Conservation (phyloP, 23 tunicate species). For the Trididemnum clinides region DNA sequence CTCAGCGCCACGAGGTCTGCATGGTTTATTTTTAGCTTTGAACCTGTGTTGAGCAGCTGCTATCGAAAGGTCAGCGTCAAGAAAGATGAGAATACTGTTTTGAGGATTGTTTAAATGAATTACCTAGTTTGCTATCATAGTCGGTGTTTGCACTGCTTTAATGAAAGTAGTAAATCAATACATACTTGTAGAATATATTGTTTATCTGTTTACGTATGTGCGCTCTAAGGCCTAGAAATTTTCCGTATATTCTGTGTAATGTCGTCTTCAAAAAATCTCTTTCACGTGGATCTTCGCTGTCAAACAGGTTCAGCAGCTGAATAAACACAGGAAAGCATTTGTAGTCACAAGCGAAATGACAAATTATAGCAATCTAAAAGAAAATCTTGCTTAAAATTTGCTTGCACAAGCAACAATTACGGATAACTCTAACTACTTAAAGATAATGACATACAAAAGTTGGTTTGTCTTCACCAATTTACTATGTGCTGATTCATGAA, state of each 20-base stretch:
- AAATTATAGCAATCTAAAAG: too few species aligned
- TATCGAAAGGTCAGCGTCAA: too few species aligned
- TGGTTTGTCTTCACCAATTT: too few species aligned
- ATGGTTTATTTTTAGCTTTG: too few species aligned
- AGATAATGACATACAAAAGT: too few species aligned
- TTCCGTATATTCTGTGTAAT: constrained; percentile 97
- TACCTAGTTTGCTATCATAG: neutral
- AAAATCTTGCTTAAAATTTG: too few species aligned
- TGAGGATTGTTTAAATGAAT: neutral
- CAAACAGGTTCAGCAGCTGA: constrained; percentile 92
- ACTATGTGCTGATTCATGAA: too few species aligned
- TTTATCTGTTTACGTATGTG: constrained; percentile 97
- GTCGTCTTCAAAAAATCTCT: constrained; percentile 97
- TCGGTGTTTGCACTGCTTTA: neutral
- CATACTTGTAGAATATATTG: constrained; percentile 96
- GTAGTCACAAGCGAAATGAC: too few species aligned
- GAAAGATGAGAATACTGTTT: neutral
- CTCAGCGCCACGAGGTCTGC: too few species aligned
- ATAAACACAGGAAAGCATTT: constrained; percentile 13
- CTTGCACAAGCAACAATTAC: too few species aligned
- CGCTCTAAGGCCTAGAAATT: constrained; percentile 93
- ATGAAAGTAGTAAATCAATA: neutral
- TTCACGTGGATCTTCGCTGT: constrained; percentile 98
- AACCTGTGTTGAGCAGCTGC: too few species aligned
- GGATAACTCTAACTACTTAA: too few species aligned